phyloP scores from a whole-genome alignment of 1,140 invertebrate species.

The Diuraphis noxia region DNA sequence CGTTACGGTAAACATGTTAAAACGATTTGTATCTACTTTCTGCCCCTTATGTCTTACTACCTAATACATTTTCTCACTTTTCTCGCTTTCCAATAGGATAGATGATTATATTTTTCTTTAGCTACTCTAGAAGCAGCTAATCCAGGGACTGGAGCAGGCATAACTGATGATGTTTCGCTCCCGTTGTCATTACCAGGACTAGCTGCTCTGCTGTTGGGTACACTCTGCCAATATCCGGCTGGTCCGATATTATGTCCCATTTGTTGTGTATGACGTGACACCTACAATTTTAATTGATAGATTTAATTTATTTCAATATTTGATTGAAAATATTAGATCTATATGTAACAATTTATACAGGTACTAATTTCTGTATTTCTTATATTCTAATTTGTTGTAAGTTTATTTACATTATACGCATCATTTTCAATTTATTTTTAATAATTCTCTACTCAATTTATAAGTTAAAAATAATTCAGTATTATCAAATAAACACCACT shows the following conservation, averaged over 20 bases:
- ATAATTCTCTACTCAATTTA: background rate
- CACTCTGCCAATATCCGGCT: conserved; percentile 31
- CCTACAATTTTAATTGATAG: background rate
- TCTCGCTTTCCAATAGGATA: conserved; percentile 82
- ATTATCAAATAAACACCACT: background rate
- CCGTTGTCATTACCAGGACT: conserved; percentile 57
- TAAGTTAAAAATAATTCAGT: background rate
- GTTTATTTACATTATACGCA: background rate
- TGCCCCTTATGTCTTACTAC: background rate
- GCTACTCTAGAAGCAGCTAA: conserved; percentile 54
- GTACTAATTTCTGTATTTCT: background rate
- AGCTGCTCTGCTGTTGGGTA: conserved; percentile 55
- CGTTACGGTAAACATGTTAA: background rate
- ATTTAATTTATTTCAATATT: background rate
- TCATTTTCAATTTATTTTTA: background rate
- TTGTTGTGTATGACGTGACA: conserved; percentile 39
- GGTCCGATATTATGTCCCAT: conserved; percentile 23
- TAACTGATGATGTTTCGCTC: conserved; percentile 57
- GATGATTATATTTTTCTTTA: conserved; percentile 68
- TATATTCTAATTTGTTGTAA: background rate
- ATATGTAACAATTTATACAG: background rate
- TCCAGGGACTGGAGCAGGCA: conserved; percentile 55
- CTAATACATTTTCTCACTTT: conserved; percentile 55
- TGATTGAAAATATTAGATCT: background rate
- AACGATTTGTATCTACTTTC: background rate